Evolutionary conservation across 2,113 vertebrate species (phyloP).

Genomic region (Aspiorhynchus laticeps): DNA sequence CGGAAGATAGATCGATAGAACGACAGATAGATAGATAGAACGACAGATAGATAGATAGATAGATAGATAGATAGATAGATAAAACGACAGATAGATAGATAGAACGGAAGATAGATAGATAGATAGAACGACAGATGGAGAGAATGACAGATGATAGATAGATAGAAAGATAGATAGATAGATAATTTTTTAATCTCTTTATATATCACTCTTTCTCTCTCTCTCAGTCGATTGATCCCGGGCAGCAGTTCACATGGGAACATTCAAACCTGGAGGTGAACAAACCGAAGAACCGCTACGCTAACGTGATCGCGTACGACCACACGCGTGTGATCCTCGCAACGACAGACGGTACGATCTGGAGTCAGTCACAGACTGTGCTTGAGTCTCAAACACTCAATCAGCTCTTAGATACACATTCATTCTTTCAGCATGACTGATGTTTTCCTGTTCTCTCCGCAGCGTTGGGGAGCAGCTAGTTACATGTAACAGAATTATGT

Average conservation of each 20-base stretch:
- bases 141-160: no score
- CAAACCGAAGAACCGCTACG: slow-evolving; percentile 97
- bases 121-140: no score
- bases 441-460: neutral
- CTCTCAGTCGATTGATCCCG: slow-evolving; percentile 89
- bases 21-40: no score
- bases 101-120: no score
- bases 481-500: no score
- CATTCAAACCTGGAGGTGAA: slow-evolving; percentile 97
- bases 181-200: neutral
- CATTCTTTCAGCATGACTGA: neutral
- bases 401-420: neutral
- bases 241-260: slow-evolving; percentile 98
- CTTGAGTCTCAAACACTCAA: neutral
- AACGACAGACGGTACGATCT: slow-evolving; percentile 84
- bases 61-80: no score
- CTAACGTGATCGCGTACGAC: slow-evolving; percentile 96
- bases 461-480: no score
- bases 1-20: neutral
- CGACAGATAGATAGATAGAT: no score
- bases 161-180: neutral
- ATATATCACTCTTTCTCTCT: slow-evolving; percentile 22
- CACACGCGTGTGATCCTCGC: slow-evolving; percentile 92
- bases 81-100: no score
- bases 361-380: neutral